Evolutionary conservation across 2,888 invertebrate genomes (phyloP), one percentile per base, ranked within the genome.

Genomic region (Tinea semifulvella): DNA sequence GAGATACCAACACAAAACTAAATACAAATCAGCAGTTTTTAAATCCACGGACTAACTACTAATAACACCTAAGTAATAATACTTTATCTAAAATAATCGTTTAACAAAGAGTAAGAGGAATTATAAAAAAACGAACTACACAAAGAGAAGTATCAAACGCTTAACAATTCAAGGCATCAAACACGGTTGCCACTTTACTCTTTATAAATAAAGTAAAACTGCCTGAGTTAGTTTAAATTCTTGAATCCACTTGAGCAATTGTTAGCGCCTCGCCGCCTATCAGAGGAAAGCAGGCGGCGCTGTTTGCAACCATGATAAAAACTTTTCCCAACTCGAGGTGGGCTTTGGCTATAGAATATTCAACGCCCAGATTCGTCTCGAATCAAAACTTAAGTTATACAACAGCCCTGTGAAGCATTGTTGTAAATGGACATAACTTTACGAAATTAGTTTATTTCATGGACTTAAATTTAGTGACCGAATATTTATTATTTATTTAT

Each of bases 241-340:
- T 57, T 52, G 52, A 54, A 55, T 55, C 53, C 58, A 47, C 50
- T 40, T 40, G 40, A 51, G 47, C 45, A 49, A 52, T 50, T 47
- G 46, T 50, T 50, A 49, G 50, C 53, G 40, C 40, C 19, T 40
- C 40, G 40, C n/a, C 22, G 17, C 49, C 52, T 64, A 64, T 61
- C 64, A 54, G 55, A 49, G 51, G 56, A 51, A 53, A 47, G 53
- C 60, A 56, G 56, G 14, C 39, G 20, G 52, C 60, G 53, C 60
- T 60, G 61, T 56, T 54, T 52, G 45, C 45, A 47, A 42, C 56
- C 40, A 13, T 54, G 63, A 65, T 65, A 61, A 60, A 56, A 57
- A 53, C 51, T 49, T 22, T 17, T 31, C 18, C 27, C 43, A 40
- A 40, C 22, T 22, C 31, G 18, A 19, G 38, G 38, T 19, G 8